Evolutionary conservation across 1,140 invertebrate species (phyloP).

Genomic region (Ladona fulva): DNA sequence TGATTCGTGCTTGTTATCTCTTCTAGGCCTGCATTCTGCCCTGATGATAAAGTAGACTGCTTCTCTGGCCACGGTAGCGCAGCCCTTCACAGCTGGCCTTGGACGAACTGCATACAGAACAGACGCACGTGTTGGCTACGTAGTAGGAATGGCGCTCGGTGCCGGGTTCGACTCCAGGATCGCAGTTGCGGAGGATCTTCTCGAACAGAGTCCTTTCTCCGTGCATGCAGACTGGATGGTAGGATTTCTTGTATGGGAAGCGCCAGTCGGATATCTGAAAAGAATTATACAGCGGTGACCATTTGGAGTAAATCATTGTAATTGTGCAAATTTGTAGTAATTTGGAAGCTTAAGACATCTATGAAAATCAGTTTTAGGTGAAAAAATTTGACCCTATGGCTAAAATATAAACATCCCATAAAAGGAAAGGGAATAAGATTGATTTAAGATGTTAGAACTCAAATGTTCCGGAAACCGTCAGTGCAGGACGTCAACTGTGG

Average conservation of each 20-base stretch:
- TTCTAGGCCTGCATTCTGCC: background rate
- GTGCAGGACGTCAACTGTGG: no score
- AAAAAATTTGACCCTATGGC: no score
- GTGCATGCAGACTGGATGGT: slow-evolving; percentile 76
- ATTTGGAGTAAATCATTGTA: no score
- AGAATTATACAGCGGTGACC: slow-evolving; percentile 22
- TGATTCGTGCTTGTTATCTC: no score
- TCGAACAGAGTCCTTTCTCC: slow-evolving; percentile 45
- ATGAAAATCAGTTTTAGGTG: no score
- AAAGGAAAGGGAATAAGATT: no score
- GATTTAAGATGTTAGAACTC: no score
- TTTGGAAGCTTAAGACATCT: no score
- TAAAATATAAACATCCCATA: no score
- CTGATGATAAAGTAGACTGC: background rate
- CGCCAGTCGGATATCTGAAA: slow-evolving; percentile 69
- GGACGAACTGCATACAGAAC: slow-evolving; percentile 43
- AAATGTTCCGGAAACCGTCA: no score
- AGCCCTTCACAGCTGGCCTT: slow-evolving; percentile 45
- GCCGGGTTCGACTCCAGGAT: slow-evolving; percentile 46
- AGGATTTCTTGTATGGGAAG: slow-evolving; percentile 73
- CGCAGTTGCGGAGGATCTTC: slow-evolving; percentile 51
- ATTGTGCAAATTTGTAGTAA: no score
- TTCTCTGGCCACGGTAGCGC: slow-evolving; percentile 36
- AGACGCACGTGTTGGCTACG: slow-evolving; percentile 52
- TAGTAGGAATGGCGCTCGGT: slow-evolving; percentile 50